These are phyloP conservation scores for Acipenser ruthenus DNA, from an alignment of 2,797 vertebrate species.

Conservation along the genomic window DNA sequence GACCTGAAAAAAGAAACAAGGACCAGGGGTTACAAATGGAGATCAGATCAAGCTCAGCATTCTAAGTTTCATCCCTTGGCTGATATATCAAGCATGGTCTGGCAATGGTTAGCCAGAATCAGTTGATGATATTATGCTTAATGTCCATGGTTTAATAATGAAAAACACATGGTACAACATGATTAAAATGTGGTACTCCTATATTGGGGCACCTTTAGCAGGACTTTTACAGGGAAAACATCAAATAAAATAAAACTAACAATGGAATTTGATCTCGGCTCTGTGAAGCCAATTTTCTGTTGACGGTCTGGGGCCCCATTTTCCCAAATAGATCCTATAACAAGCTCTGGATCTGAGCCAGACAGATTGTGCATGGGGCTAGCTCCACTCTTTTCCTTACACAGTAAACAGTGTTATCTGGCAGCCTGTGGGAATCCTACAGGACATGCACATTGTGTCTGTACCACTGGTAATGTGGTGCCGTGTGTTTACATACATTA, in stretches of 20 bases:
- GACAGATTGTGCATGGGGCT: constrained; percentile 21
- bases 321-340: constrained; percentile 57
- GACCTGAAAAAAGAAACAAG: too few species aligned
- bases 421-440: constrained; percentile 14
- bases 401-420: constrained; percentile 18
- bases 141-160: too few species aligned
- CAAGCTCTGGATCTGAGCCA: constrained; percentile 42
- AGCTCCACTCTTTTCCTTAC: constrained; percentile 15
- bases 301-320: constrained; percentile 39
- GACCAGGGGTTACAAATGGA: too few species aligned
- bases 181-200: too few species aligned
- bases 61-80: neutral
- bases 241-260: constrained; percentile 38
- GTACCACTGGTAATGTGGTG: too few species aligned
- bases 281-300: constrained; percentile 21
- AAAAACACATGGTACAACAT: too few species aligned
- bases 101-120: too few species aligned
- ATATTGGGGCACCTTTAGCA: too few species aligned
- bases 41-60: neutral
- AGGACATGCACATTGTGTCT: constrained; percentile 4
- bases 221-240: neutral
- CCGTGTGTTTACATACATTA: too few species aligned
- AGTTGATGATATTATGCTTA: too few species aligned
- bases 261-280: constrained; percentile 49
- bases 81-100: too few species aligned